These are phyloP conservation scores for Camelus bactrianus DNA, from an alignment of 2,113 vertebrate genomes.

Conservation along the genomic window DNA sequence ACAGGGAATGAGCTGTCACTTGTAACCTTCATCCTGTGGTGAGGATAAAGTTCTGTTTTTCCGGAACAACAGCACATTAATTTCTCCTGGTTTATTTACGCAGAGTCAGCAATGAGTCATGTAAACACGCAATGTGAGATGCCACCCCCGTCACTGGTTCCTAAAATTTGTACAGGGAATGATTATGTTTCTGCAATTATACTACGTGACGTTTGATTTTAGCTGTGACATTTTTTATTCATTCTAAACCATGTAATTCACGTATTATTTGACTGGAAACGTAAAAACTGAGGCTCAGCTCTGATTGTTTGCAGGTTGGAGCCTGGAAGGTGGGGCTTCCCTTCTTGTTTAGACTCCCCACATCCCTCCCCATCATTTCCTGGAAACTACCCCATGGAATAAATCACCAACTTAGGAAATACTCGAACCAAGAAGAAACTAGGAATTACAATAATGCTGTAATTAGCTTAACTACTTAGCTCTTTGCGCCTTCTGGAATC, in stretches of 20 bases:
- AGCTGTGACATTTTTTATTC: conserved; percentile 56
- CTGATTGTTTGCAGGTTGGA: background rate
- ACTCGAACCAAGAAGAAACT: background rate
- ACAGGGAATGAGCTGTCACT: background rate
- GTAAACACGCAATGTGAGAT: conserved; percentile 53
- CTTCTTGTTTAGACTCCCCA: background rate
- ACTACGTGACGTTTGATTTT: conserved; percentile 63
- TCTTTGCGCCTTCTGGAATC: too few relatives aligned
- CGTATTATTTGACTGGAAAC: background rate
- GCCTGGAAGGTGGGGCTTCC: background rate
- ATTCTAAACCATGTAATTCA: background rate
- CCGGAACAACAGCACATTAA: background rate
- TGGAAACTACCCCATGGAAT: rapidly evolving
- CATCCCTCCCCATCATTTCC: background rate
- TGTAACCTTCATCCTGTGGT: background rate
- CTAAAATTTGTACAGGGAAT: conserved; percentile 65
- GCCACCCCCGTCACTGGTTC: conserved; percentile 54
- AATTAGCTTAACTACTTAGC: rapidly evolving
- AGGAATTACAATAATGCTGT: too few relatives aligned
- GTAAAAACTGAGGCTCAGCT: background rate
- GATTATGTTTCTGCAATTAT: conserved; percentile 23
- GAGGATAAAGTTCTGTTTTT: background rate
- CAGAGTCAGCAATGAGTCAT: background rate
- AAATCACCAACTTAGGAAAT: background rate
- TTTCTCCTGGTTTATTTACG: background rate